These are phyloP conservation scores for Pammene fasciana DNA, from an alignment of 2,888 invertebrate species.

Conservation along the genomic window DNA sequence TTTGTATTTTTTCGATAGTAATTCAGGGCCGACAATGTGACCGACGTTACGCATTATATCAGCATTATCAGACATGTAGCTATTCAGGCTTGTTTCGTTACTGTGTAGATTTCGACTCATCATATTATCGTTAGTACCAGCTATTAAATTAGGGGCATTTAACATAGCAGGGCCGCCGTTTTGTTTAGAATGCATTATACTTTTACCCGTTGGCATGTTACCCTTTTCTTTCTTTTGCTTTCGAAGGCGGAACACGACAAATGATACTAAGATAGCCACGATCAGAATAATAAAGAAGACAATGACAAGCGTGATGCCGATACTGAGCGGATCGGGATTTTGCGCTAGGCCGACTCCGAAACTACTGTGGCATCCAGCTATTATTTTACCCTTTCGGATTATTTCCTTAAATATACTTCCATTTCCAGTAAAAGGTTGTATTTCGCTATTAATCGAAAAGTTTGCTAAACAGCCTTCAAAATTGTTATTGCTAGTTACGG, in stretches of 20 bases:
- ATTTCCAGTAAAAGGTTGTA: slow-evolving; percentile 94
- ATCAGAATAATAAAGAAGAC: slow-evolving; percentile 96
- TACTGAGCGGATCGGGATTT: slow-evolving; percentile 93
- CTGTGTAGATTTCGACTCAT: slow-evolving; percentile 87
- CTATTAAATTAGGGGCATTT: slow-evolving; percentile 86
- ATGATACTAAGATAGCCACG: slow-evolving; percentile 94
- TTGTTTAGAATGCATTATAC: slow-evolving; percentile 89
- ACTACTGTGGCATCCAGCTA: slow-evolving; percentile 88
- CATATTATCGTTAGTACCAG: slow-evolving; percentile 87
- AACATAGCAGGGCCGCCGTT: slow-evolving; percentile 88
- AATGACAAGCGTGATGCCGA: slow-evolving; percentile 96
- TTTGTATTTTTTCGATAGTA: slow-evolving; percentile 94
- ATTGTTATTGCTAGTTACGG: slow-evolving; percentile 81
- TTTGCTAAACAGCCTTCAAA: slow-evolving; percentile 96
- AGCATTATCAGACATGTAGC: slow-evolving; percentile 88
- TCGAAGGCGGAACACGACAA: slow-evolving; percentile 94
- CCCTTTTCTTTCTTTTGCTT: slow-evolving; percentile 94
- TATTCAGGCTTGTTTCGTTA: slow-evolving; percentile 87
- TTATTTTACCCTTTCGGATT: slow-evolving; percentile 87
- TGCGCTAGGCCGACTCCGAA: slow-evolving; percentile 90
- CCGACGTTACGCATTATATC: slow-evolving; percentile 90
- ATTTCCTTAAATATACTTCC: slow-evolving; percentile 91
- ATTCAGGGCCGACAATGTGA: slow-evolving; percentile 92
- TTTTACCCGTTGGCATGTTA: slow-evolving; percentile 85
- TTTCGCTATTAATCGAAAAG: slow-evolving; percentile 93